A percentile compares a stretch with the other conserved stretches of the same genome.
Conservation (phyloP, 2,113 vertebrate species). For the Benthochromis sp. region DNA sequence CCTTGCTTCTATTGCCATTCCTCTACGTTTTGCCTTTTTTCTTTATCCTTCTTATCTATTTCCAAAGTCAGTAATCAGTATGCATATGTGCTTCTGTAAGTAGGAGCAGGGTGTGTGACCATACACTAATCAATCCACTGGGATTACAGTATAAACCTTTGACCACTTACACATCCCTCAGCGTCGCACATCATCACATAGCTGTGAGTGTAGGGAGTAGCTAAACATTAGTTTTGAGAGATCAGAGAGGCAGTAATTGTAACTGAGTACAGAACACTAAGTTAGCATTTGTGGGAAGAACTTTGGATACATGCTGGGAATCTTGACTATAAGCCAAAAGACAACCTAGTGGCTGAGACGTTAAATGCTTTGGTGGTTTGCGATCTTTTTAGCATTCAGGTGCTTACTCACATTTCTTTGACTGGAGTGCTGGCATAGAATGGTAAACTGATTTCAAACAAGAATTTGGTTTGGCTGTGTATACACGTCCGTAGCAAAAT, state of each 20-base stretch:
- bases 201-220: not conserved
- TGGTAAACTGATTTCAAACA: constrained; percentile 15
- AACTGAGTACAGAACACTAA: not conserved
- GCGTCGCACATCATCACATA: not conserved
- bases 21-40: not conserved
- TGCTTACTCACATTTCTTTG: constrained; percentile 7
- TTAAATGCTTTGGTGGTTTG: constrained; percentile 2
- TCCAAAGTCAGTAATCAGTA: constrained; percentile 49
- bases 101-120: constrained; percentile 30
- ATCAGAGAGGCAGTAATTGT: not conserved
- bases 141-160: constrained; percentile 37
- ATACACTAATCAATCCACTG: constrained; percentile 42
- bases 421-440: constrained; percentile 18
- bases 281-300: not conserved
- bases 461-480: not conserved
- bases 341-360: not conserved
- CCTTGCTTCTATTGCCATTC: not conserved
- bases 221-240: not conserved
- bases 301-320: not conserved
- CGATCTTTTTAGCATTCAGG: constrained; percentile 22
- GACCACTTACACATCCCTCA: constrained; percentile 20
- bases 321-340: not conserved
- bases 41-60: constrained; percentile 14
- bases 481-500: not conserved
- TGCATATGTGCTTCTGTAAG: constrained; percentile 12